These are phyloP conservation scores for Muntiacus reevesi DNA, from an alignment of 2,113 vertebrate species.

Conservation along the genomic window DNA sequence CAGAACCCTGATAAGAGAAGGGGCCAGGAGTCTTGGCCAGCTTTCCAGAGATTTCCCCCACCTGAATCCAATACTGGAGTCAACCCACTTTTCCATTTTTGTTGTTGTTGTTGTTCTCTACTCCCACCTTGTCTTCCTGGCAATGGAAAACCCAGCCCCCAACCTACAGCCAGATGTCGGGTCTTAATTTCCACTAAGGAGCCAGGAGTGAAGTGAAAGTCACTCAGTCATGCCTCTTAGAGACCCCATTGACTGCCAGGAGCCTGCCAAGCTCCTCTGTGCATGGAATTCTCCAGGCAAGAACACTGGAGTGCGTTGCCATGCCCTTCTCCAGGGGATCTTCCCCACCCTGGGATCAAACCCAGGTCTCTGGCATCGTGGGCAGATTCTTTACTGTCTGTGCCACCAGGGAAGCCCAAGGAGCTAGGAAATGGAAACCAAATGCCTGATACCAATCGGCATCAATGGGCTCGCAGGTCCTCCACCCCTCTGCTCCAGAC, in stretches of 20 bases:
- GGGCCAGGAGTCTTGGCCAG: neutral
- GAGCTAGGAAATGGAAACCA: slow-evolving; percentile 50
- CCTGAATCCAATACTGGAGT: neutral
- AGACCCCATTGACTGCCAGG: neutral
- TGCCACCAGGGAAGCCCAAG: neutral
- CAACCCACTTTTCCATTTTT: neutral
- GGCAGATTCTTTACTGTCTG: neutral
- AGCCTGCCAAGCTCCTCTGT: neutral
- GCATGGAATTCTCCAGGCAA: neutral
- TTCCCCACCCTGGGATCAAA: neutral
- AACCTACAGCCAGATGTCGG: neutral
- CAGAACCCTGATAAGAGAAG: neutral
- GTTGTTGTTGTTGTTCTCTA: neutral
- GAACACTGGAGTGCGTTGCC: neutral
- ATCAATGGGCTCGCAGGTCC: neutral
- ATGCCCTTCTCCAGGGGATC: neutral
- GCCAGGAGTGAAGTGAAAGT: neutral
- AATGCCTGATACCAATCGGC: neutral
- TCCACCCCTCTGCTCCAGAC: neutral
- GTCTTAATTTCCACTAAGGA: neutral
- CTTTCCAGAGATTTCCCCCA: neutral
- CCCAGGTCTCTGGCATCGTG: neutral
- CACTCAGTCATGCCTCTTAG: neutral
- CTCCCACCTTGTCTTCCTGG: neutral
- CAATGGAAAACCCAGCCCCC: neutral